A percentile compares a stretch with the other conserved stretches of the same genome.
phyloP scores from a whole-genome alignment of 2,797 vertebrate genomes.

The Rhinophrynus dorsalis region DNA sequence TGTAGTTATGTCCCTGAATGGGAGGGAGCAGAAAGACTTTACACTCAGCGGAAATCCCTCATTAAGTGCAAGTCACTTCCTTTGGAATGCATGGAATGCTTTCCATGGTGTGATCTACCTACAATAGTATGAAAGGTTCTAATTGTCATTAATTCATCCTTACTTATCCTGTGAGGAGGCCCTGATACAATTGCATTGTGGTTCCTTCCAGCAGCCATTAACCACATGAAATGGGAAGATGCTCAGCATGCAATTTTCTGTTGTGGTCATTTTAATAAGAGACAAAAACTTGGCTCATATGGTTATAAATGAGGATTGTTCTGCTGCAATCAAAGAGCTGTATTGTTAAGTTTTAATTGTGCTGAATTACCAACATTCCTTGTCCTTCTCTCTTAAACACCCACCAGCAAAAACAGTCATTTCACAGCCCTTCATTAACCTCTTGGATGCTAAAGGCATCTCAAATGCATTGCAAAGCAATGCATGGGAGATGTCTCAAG shows the following conservation, averaged over 20 bases:
- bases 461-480: no score
- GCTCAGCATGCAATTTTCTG: constrained; percentile 14
- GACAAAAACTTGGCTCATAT: constrained; percentile 5
- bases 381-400: constrained; percentile 55
- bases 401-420: constrained; percentile 53
- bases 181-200: constrained; percentile 1
- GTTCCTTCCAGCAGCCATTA: constrained; percentile 1
- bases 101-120: constrained; percentile 20
- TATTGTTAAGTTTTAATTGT: constrained; percentile 52
- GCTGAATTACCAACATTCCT: constrained; percentile 58
- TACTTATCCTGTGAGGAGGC: constrained; percentile 7
- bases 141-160: constrained; percentile 23
- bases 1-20: no score
- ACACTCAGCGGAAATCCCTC: not conserved
- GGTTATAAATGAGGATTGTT: constrained; percentile 54
- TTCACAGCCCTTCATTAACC: constrained; percentile 13
- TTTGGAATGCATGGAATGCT: constrained; percentile 27
- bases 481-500: no score
- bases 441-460: no score
- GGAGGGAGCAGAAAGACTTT: not conserved
- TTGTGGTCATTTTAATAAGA: constrained; percentile 21
- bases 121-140: constrained; percentile 26
- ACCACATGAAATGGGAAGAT: constrained; percentile 1
- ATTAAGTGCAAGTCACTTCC: not conserved
- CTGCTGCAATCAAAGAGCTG: constrained; percentile 55